A percentile compares a stretch with the other conserved stretches of the same genome.
phyloP scores from a whole-genome alignment of 2,113 vertebrate genomes.

The Pipra filicauda region DNA sequence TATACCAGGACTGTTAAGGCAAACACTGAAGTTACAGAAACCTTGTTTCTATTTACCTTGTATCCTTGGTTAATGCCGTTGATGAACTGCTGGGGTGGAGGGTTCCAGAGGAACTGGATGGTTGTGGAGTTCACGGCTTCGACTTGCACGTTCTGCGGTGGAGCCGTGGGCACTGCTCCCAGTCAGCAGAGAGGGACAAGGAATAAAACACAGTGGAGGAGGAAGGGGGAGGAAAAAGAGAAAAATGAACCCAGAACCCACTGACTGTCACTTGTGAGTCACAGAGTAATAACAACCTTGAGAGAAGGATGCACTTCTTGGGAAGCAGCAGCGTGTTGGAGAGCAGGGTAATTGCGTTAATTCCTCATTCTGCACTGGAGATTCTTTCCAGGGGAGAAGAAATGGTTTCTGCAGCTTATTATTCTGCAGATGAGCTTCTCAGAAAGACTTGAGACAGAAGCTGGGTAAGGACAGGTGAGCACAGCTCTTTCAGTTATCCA shows the following conservation, averaged over 20 bases:
- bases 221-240: background rate
- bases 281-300: background rate
- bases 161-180: slow-evolving; percentile 88
- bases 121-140: slow-evolving; percentile 90
- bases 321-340: background rate
- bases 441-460: background rate
- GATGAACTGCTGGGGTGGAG: slow-evolving; percentile 94
- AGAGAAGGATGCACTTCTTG: background rate
- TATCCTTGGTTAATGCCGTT: slow-evolving; percentile 98
- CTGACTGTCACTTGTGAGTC: background rate
- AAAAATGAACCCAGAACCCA: background rate
- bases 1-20: rapidly evolving
- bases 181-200: background rate
- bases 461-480: background rate
- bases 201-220: background rate
- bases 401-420: background rate
- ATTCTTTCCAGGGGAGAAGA: slow-evolving; percentile 6
- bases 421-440: background rate
- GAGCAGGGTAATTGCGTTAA: slow-evolving; percentile 16
- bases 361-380: slow-evolving; percentile 26
- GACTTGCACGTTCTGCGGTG: slow-evolving; percentile 87
- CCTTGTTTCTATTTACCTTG: slow-evolving; percentile 77
- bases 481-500: slow-evolving; percentile 3
- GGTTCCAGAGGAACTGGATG: slow-evolving; percentile 89
- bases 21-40: background rate